phyloP scores from a whole-genome alignment of 2,113 vertebrate genomes.

The Aegotheles bennettii region DNA sequence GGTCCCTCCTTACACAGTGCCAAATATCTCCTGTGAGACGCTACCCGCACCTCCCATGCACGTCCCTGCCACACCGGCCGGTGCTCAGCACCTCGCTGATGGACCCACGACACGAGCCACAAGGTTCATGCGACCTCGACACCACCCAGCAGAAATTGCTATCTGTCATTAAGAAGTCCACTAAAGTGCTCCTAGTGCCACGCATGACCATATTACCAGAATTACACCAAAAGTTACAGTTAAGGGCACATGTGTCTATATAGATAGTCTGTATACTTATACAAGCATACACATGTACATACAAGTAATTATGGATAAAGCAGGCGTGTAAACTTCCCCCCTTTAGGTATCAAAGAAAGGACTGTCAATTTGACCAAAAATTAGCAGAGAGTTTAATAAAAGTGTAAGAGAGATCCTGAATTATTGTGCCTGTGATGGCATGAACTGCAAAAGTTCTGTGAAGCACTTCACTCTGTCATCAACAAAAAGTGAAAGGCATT shows the following conservation, averaged over 20 bases:
- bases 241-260: not conserved
- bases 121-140: not conserved
- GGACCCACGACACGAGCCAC: fast-evolving
- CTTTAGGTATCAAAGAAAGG: not conserved
- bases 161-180: not conserved
- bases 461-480: not conserved
- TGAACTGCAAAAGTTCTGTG: not conserved
- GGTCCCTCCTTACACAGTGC: not conserved
- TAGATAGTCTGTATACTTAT: not conserved
- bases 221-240: not conserved
- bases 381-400: not conserved
- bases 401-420: not conserved
- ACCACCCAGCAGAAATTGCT: not conserved
- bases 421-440: not conserved
- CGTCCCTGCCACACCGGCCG: fast-evolving
- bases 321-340: not conserved
- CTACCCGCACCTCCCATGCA: not conserved
- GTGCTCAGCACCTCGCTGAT: not conserved
- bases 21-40: not conserved
- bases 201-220: not conserved
- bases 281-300: not conserved
- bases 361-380: not conserved
- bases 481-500: not conserved
- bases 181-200: not conserved
- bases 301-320: not conserved